phyloP scores from a whole-genome alignment of 1,140 invertebrate genomes.

The Diploscapter pachys region DNA sequence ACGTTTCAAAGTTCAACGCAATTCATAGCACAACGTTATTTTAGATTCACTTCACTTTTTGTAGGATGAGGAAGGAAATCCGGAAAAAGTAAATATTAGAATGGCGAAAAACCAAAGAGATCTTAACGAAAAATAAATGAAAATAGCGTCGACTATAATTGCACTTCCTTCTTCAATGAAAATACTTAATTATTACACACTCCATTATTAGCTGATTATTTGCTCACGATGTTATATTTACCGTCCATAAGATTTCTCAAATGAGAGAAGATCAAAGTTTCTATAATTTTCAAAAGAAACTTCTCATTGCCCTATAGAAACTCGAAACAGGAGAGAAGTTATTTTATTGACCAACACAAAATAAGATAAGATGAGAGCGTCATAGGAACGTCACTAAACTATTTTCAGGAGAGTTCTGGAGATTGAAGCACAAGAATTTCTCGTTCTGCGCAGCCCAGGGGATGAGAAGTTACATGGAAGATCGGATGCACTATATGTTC shows the following conservation, averaged over 20 bases:
- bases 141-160: too few species aligned
- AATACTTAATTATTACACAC: too few species aligned
- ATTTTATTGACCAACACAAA: not conserved
- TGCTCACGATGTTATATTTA: too few species aligned
- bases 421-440: constrained; percentile 71
- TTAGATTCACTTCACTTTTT: constrained; percentile 1
- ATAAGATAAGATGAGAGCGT: not conserved
- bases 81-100: too few species aligned
- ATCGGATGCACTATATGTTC: constrained; percentile 77
- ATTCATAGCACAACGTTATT: not conserved
- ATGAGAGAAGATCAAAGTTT: not conserved
- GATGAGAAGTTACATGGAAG: constrained; percentile 83
- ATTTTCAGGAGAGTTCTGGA: constrained; percentile 70
- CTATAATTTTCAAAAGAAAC: not conserved
- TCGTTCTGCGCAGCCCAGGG: constrained; percentile 85
- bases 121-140: too few species aligned
- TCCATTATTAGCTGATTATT: too few species aligned
- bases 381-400: not conserved
- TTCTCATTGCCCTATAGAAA: not conserved
- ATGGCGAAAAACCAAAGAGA: too few species aligned
- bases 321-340: not conserved
- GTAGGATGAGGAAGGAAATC: too few species aligned
- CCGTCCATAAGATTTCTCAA: not conserved
- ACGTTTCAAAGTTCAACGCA: too few species aligned
- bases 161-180: too few species aligned